Percentiles rank a stretch among this genome's conserved stretches.
Conservation (phyloP, 2,113 vertebrate genomes). For the Coregonus clupeaformis region DNA sequence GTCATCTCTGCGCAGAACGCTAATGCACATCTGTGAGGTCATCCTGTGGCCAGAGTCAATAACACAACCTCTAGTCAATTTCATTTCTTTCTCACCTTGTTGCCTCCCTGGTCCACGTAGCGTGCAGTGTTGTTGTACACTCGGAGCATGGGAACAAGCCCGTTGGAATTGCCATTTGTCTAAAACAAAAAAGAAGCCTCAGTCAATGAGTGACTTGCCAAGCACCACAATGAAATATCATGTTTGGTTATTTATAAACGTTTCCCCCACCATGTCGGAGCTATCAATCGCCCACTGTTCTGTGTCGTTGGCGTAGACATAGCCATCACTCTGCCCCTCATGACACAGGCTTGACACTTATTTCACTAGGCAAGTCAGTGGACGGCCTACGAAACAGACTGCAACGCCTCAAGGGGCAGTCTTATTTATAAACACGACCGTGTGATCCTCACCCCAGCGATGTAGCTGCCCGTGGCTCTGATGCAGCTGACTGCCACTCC, state of each 20-base stretch:
- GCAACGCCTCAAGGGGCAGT: slow-evolving; percentile 14
- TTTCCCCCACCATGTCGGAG: slow-evolving; percentile 22
- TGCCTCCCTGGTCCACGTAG: slow-evolving; percentile 96
- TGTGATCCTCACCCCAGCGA: slow-evolving; percentile 84
- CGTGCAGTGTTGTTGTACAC: slow-evolving; percentile 98
- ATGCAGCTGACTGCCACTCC: slow-evolving; percentile 95
- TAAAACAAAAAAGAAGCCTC: slow-evolving; percentile 53
- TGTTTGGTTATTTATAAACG: neutral
- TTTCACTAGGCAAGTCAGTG: too few species aligned
- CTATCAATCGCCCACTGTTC: neutral
- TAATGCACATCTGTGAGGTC: neutral
- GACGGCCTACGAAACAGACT: too few species aligned
- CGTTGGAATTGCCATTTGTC: slow-evolving; percentile 95
- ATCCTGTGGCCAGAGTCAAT: neutral
- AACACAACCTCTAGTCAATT: neutral
- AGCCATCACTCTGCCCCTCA: slow-evolving; percentile 68
- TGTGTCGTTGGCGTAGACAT: slow-evolving; percentile 70
- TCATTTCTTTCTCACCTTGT: slow-evolving; percentile 81
- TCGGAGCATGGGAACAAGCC: slow-evolving; percentile 93
- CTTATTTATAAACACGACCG: neutral
- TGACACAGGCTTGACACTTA: slow-evolving; percentile 61
- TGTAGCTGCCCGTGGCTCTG: slow-evolving; percentile 93
- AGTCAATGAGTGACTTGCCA: neutral
- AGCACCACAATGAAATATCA: neutral
- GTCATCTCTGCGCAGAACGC: neutral